Conservation (phyloP, 2,113 vertebrate genomes). For the Pithys albifrons region DNA sequence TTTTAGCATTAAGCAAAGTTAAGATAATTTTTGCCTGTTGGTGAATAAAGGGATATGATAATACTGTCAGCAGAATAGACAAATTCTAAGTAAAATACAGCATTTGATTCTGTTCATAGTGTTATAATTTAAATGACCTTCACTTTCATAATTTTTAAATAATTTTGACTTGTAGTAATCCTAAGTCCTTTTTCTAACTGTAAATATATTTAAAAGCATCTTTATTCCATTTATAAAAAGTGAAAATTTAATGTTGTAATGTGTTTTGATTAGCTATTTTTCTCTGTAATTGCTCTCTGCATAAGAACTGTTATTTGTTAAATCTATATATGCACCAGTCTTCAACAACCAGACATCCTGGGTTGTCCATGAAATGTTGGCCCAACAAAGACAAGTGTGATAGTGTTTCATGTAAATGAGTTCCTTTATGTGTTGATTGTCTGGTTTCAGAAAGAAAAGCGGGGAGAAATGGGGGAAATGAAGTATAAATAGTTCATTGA, state of each 20-base stretch:
- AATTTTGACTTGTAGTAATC: constrained; percentile 38
- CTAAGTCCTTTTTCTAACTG: constrained; percentile 31
- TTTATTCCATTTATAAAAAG: constrained; percentile 60
- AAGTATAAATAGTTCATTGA: constrained; percentile 24
- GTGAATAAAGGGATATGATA: constrained; percentile 4
- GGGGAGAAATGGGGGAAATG: not conserved
- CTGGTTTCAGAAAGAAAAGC: constrained; percentile 11
- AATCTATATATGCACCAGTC: constrained; percentile 34
- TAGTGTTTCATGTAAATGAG: constrained; percentile 49
- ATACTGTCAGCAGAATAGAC: constrained; percentile 13
- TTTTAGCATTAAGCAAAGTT: constrained; percentile 10
- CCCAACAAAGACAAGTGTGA: constrained; percentile 10
- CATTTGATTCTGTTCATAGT: constrained; percentile 14
- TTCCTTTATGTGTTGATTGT: constrained; percentile 46
- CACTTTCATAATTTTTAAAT: constrained; percentile 21
- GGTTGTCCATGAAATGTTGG: constrained; percentile 8
- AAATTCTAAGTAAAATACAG: not conserved
- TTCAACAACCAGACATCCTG: constrained; percentile 29
- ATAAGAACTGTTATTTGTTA: constrained; percentile 51
- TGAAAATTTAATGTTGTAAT: constrained; percentile 61
- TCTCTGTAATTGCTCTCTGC: constrained; percentile 48
- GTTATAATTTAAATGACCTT: constrained; percentile 39
- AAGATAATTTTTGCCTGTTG: not conserved
- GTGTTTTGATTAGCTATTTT: constrained; percentile 65
- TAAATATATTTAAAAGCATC: constrained; percentile 67